phyloP scores from a whole-genome alignment of 2,113 vertebrate genomes.

The Clarias gariepinus region DNA sequence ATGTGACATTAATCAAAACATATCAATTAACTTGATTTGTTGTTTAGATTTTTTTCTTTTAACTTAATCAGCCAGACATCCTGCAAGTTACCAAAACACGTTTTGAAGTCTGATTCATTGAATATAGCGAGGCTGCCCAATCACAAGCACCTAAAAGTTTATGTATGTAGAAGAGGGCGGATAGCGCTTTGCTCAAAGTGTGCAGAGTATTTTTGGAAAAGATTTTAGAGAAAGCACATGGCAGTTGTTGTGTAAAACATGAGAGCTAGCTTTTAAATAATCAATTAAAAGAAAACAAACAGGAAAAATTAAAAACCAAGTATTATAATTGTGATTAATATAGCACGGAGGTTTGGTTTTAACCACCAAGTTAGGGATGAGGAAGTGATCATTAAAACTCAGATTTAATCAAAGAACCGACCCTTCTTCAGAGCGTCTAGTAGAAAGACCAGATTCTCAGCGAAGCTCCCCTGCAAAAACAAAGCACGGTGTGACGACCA shows the following conservation, averaged over 20 bases:
- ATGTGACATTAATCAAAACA: neutral
- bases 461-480: slow-evolving; percentile 87
- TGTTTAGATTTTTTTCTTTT: neutral
- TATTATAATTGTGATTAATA: neutral
- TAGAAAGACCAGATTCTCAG: slow-evolving; percentile 91
- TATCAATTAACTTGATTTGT: neutral
- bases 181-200: neutral
- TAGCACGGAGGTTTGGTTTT: neutral
- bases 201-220: neutral
- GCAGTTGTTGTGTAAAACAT: neutral
- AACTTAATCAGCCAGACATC: neutral
- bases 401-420: slow-evolving; percentile 53
- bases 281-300: neutral
- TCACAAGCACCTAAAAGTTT: neutral
- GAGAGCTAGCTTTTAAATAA: neutral
- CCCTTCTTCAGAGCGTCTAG: slow-evolving; percentile 92
- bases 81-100: neutral
- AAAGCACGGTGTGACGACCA: neutral
- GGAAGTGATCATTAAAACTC: neutral
- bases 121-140: neutral
- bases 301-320: too few relatives aligned
- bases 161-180: neutral
- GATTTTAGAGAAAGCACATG: neutral
- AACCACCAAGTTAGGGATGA: neutral
- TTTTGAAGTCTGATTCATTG: too few relatives aligned